Percentiles rank a stretch among this genome's conserved stretches.
Evolutionary conservation across 2,888 invertebrate species (phyloP).

Genomic region (Drosophila hamatofila): DNA sequence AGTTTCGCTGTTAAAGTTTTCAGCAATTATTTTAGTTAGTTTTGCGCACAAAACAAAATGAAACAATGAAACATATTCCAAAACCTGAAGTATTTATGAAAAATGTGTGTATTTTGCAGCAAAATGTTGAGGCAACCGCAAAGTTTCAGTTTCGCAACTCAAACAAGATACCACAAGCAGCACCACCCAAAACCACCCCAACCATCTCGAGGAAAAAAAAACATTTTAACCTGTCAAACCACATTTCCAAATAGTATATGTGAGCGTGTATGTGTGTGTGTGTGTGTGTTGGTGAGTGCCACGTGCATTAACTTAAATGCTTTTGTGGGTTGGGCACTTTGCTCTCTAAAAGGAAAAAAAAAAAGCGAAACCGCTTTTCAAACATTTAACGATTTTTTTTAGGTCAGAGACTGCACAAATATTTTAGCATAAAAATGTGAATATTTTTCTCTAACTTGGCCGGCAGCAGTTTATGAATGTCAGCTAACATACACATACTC

Average conservation of each 20-base stretch:
- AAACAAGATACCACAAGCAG: conserved; percentile 41
- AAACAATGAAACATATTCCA: conserved; percentile 9
- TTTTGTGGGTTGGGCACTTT: conserved; percentile 78
- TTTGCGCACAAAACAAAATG: background rate
- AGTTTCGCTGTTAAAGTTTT: background rate
- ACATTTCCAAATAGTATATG: conserved; percentile 42
- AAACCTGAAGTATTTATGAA: conserved; percentile 13
- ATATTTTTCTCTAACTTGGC: conserved; percentile 58
- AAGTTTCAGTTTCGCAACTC: conserved; percentile 42
- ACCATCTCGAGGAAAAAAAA: conserved; percentile 12
- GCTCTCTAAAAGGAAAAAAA: conserved; percentile 64
- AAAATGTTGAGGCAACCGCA: conserved; percentile 44
- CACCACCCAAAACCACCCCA: background rate
- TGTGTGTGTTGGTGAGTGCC: conserved; percentile 53
- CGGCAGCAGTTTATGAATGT: conserved; percentile 65
- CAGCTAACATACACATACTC: conserved; percentile 36
- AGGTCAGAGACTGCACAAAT: conserved; percentile 70
- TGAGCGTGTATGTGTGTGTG: conserved; percentile 7
- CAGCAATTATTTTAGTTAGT: conserved; percentile 11
- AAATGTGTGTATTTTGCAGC: conserved; percentile 17
- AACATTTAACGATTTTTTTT: conserved; percentile 80
- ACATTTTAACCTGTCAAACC: conserved; percentile 54
- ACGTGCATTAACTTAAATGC: conserved; percentile 79
- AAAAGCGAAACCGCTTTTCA: conserved; percentile 68
- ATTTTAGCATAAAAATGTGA: conserved; percentile 74